Evolutionary conservation across 2,888 invertebrate species (phyloP).

Genomic region (Ptycholaimellus sp.): DNA sequence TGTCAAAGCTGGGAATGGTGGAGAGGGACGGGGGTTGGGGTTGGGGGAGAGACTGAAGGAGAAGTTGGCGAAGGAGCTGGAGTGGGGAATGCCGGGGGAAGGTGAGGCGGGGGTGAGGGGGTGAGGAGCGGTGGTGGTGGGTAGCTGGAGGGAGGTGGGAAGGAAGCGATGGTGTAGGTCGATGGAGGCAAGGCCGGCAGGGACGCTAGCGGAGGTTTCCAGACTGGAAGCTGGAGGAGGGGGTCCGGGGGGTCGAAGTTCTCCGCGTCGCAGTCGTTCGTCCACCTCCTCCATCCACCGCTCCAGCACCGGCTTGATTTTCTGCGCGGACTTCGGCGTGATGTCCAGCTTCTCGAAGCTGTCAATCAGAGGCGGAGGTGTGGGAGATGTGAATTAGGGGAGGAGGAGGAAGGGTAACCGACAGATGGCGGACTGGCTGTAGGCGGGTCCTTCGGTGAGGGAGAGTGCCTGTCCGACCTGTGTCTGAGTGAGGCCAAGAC

Average conservation of each 20-base stretch:
- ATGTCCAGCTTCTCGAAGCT: constrained; percentile 98
- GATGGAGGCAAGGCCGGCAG: too few species aligned
- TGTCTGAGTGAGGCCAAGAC: constrained; percentile 44
- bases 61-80: too few species aligned
- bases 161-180: too few species aligned
- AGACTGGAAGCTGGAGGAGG: too few species aligned
- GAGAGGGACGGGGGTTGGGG: too few species aligned
- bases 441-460: constrained; percentile 85
- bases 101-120: too few species aligned
- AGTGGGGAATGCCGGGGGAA: too few species aligned
- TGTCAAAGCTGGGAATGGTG: too few species aligned
- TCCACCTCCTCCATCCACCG: constrained; percentile 97
- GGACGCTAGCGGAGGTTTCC: too few species aligned
- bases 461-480: constrained; percentile 52
- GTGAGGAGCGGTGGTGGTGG: too few species aligned
- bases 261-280: constrained; percentile 37
- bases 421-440: constrained; percentile 97
- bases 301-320: constrained; percentile 92
- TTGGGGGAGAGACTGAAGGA: too few species aligned
- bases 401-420: not conserved
- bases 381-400: not conserved
- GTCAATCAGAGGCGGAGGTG: constrained; percentile 10
- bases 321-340: constrained; percentile 95
- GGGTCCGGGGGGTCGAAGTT: not conserved
- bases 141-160: too few species aligned